Base-by-base conservation (phyloP, 2,113 vertebrate species). In the Apeltes quadracus region DNA sequence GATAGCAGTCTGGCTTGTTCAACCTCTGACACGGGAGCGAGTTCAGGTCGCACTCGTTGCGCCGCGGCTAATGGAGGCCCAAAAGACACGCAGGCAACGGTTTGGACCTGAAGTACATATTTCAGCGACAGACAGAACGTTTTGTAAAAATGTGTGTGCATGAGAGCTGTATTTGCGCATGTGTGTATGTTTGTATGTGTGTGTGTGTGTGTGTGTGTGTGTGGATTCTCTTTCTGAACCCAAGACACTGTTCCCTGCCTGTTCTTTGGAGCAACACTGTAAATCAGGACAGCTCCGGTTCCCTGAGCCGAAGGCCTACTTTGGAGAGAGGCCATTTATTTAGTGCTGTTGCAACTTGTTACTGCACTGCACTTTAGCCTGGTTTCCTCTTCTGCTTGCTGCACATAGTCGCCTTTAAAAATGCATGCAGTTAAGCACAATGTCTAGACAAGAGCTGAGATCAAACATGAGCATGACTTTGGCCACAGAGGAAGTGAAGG, bases 1-100 rank as follows among this genome's bases (percentile, higher is more conserved):
- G 78, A 91, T 89, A 89, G 76, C 69, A 65, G 84, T 76, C 74
- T 81, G 84, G 78, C 78, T 76, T 65, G 72, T 80, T 81, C 55
- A 73, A 66, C 59, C 76, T 61, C 61, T 50, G 83, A 86, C 75
- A 83, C 59, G 44, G 69, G 75, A 85, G 80, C 81, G 65, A 75
- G 74, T 79, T 83, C 53, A 57, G 70, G 70, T 64, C 41, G 57
- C 72, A 71, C 76, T 68, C 81, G 79, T 71, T 76, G 78, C 46
- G 27, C 48, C 51, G 41, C 16, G 58, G 72, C 64, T 61, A 54
- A 34, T 39, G 50, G 25, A 56, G 77, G 69, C 71, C 56, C n/a
- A 61, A 68, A 72, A 61, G 27, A 72, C 78, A 67, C 67, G 34
- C 53, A 51, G 72, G 39, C 5, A 53, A 61, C 9, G 0, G 61